Percentiles rank a stretch among this genome's conserved stretches.
Evolutionary conservation across 2,113 vertebrate species (phyloP).

Genomic region (Callospermophilus lateralis): DNA sequence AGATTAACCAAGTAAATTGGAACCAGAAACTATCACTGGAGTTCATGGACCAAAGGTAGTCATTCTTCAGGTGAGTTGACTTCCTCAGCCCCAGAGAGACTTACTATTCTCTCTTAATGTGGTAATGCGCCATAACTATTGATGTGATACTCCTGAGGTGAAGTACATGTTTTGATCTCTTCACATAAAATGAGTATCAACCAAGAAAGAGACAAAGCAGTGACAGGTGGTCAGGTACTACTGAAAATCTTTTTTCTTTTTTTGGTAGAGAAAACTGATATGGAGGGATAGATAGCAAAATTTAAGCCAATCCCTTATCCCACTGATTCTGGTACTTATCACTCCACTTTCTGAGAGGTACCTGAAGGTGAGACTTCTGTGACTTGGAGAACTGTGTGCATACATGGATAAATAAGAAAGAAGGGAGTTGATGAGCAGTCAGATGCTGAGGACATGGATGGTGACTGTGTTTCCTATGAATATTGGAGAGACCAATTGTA

Average conservation of each 20-base stretch:
- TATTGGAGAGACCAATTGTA: not conserved
- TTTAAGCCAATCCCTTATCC: not conserved
- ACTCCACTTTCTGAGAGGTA: not conserved
- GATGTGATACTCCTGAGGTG: not conserved
- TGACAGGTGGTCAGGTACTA: not conserved
- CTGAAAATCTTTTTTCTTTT: not conserved
- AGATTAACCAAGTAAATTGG: not conserved
- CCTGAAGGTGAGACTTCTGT: not conserved
- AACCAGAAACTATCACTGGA: not conserved
- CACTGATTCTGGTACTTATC: not conserved
- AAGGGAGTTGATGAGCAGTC: not conserved
- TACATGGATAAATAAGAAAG: not conserved
- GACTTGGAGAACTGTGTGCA: not conserved
- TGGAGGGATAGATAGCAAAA: not conserved
- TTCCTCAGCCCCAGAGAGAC: not conserved
- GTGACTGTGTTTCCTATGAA: not conserved
- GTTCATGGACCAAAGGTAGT: not conserved
- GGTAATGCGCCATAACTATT: not conserved
- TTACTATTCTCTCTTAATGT: not conserved
- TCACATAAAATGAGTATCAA: not conserved
- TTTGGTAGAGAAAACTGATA: slow-evolving; percentile 35
- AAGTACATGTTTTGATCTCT: not conserved
- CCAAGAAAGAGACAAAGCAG: not conserved
- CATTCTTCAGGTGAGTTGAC: not conserved
- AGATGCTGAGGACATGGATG: not conserved